Evolutionary conservation across 2,797 vertebrate species (phyloP).

Genomic region (Crocodylus rhombifer): DNA sequence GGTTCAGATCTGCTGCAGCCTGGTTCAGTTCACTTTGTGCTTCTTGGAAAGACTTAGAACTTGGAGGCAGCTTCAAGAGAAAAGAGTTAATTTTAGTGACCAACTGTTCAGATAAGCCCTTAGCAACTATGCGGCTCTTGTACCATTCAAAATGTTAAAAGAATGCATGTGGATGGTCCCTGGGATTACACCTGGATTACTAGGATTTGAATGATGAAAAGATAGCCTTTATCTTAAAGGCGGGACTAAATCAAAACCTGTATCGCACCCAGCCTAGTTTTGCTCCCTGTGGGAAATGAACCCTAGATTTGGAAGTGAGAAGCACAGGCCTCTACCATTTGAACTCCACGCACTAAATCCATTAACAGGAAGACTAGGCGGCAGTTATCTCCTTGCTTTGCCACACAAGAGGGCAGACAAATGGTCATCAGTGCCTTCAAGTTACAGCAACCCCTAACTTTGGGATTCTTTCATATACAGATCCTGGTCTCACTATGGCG

Average conservation of each 20-base stretch:
- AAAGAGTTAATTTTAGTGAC: neutral
- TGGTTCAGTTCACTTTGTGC: slow-evolving; percentile 97
- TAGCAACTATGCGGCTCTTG: neutral
- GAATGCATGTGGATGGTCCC: neutral
- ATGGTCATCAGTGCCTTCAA: neutral
- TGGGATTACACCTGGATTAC: neutral
- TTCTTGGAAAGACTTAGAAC: slow-evolving; percentile 97
- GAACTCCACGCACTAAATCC: too few species aligned
- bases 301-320: neutral
- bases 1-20: slow-evolving; percentile 96
- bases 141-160: neutral
- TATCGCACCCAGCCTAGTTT: neutral
- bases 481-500: neutral
- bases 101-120: neutral
- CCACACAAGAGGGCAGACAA: neutral
- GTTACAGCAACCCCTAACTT: neutral
- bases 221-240: neutral
- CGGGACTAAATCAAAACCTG: neutral
- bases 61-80: slow-evolving; percentile 88
- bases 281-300: neutral
- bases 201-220: neutral
- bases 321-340: neutral
- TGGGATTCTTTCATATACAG: neutral
- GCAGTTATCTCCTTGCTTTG: neutral
- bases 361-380: neutral